Conservation (phyloP, 2,797 vertebrate genomes). For the Rhabdomys pumilio region DNA sequence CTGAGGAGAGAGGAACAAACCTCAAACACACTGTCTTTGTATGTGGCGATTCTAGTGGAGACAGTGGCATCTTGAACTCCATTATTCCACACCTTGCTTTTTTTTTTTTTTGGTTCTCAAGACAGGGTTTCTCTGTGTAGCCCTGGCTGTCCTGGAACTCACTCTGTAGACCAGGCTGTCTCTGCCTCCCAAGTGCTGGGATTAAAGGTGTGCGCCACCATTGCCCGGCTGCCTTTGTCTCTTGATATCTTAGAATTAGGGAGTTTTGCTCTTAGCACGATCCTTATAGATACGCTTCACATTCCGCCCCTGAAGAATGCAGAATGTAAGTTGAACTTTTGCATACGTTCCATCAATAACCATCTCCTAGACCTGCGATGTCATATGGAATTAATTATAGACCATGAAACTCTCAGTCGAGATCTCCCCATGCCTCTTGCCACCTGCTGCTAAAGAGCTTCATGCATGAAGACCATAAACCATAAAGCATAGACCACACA, state of each 20-base stretch:
- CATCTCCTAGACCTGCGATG: not conserved
- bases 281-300: not conserved
- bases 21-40: not conserved
- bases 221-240: not conserved
- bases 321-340: conserved; percentile 6
- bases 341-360: not conserved
- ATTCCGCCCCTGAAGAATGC: not conserved
- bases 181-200: too few species aligned
- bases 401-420: not conserved
- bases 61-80: not conserved
- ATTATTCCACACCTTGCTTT: too few species aligned
- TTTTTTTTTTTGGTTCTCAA: too few species aligned
- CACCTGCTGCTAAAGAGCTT: conserved; percentile 30
- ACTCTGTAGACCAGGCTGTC: too few species aligned
- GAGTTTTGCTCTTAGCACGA: not conserved
- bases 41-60: not conserved
- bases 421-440: not conserved
- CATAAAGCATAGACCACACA: not conserved
- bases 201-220: too few species aligned
- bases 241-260: not conserved
- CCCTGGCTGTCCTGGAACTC: too few species aligned
- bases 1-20: not conserved
- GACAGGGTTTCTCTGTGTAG: too few species aligned
- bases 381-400: not conserved
- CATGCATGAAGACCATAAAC: not conserved